Percentiles rank a stretch among this genome's conserved stretches.
phyloP scores from a whole-genome alignment of 2,888 invertebrate species.

The Endomychus coccineus region DNA sequence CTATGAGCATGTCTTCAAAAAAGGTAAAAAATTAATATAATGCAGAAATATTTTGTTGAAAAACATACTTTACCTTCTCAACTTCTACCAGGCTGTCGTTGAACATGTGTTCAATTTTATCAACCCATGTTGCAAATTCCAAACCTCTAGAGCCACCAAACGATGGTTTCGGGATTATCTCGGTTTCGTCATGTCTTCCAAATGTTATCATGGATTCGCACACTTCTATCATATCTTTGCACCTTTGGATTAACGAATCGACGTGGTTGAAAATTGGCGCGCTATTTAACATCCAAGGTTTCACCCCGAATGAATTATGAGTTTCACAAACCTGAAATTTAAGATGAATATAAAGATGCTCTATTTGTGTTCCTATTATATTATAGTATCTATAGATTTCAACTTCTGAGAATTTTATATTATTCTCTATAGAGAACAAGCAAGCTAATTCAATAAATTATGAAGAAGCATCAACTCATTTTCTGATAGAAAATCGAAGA shows the following conservation, averaged over 20 bases:
- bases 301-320: constrained; percentile 47
- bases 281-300: constrained; percentile 67
- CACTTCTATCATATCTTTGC: constrained; percentile 78
- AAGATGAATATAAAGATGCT: neutral
- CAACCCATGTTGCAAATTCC: constrained; percentile 60
- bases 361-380: no score
- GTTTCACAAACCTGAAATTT: constrained; percentile 51
- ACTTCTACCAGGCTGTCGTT: constrained; percentile 55
- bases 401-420: no score
- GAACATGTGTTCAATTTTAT: constrained; percentile 69
- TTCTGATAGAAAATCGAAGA: no score
- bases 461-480: no score
- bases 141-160: constrained; percentile 69
- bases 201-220: constrained; percentile 86
- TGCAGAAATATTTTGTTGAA: no score
- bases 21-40: no score
- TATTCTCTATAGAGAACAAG: no score
- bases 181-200: constrained; percentile 70
- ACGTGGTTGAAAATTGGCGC: constrained; percentile 81
- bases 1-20: no score
- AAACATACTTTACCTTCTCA: constrained; percentile 39
- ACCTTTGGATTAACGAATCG: constrained; percentile 77
- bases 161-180: constrained; percentile 58
- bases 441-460: no score
- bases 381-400: no score